phyloP scores from a whole-genome alignment of 2,888 invertebrate genomes.

The Troides oblongomaculatus region DNA sequence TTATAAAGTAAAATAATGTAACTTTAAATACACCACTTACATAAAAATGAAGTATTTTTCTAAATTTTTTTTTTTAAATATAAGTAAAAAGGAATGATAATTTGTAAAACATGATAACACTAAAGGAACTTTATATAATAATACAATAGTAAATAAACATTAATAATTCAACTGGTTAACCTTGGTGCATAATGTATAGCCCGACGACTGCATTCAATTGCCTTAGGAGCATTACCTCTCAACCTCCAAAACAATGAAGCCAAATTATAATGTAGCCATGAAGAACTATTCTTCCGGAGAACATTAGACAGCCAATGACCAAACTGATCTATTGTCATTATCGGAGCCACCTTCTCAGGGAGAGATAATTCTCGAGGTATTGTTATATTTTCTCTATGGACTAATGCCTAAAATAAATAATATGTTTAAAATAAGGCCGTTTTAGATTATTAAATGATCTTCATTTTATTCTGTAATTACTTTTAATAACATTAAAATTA shows the following conservation, averaged over 20 bases:
- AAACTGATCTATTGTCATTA: constrained; percentile 61
- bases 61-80: too few relatives aligned
- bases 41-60: too few relatives aligned
- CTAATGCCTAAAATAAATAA: constrained; percentile 56
- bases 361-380: constrained; percentile 49
- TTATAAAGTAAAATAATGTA: too few relatives aligned
- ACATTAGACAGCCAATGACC: constrained; percentile 83
- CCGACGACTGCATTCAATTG: constrained; percentile 88
- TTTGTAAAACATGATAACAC: too few relatives aligned
- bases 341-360: constrained; percentile 51
- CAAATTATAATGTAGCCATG: constrained; percentile 89
- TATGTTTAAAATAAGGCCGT: neutral
- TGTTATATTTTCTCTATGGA: constrained; percentile 57
- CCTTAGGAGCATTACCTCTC: constrained; percentile 86
- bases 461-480: too few relatives aligned
- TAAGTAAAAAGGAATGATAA: too few relatives aligned
- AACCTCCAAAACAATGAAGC: constrained; percentile 90
- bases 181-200: constrained; percentile 88
- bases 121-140: too few relatives aligned
- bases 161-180: constrained; percentile 53
- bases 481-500: too few relatives aligned
- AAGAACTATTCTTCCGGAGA: constrained; percentile 83
- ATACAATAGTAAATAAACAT: neutral
- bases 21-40: too few relatives aligned
- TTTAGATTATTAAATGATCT: too few relatives aligned